Conservation (phyloP, 2,888 invertebrate genomes). For the Stramonita haemastoma region DNA sequence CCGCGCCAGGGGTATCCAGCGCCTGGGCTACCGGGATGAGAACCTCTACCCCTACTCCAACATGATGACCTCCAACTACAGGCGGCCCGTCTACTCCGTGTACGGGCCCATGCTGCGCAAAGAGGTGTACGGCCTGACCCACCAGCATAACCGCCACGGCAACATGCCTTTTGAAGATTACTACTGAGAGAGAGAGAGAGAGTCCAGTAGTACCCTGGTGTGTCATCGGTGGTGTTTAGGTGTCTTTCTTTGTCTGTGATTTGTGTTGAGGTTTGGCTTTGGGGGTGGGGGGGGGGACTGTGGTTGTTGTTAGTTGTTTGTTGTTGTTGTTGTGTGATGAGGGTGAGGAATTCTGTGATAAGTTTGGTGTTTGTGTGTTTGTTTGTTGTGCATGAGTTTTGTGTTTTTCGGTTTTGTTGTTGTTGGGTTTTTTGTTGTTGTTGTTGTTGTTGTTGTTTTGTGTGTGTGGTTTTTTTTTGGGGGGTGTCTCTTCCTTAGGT, state of each 20-base stretch:
- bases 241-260: not conserved
- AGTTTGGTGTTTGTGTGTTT: not conserved
- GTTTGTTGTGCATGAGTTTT: too few relatives aligned
- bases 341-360: not conserved
- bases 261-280: not conserved
- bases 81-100: constrained; percentile 74
- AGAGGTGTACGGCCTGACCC: constrained; percentile 72
- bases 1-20: constrained; percentile 71
- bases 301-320: not conserved
- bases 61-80: constrained; percentile 75
- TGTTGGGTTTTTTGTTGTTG: too few relatives aligned
- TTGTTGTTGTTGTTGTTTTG: too few relatives aligned
- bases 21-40: constrained; percentile 64
- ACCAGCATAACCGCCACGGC: constrained; percentile 75
- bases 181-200: constrained; percentile 58
- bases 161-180: constrained; percentile 76
- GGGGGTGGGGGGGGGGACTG: not conserved
- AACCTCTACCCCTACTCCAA: constrained; percentile 74
- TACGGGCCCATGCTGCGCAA: constrained; percentile 74
- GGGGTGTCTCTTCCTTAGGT: not conserved
- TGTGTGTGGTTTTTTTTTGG: too few relatives aligned
- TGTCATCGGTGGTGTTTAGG: too few relatives aligned
- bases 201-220: too few relatives aligned
- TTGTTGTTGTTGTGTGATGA: not conserved
- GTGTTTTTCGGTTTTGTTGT: too few relatives aligned